These are phyloP conservation scores for Ammodytes dubius DNA, from an alignment of 2,113 vertebrate genomes.

Conservation along the genomic window DNA sequence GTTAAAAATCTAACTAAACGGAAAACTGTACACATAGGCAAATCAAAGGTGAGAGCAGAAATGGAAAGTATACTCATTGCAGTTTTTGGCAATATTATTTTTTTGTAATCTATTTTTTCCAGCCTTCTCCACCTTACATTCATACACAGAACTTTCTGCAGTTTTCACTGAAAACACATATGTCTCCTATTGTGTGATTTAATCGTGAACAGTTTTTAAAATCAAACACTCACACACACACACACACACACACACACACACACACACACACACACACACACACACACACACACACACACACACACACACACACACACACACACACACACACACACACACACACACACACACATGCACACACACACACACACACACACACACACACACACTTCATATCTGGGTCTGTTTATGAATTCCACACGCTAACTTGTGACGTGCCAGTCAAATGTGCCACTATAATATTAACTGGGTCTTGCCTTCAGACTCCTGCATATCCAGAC, in stretches of 20 bases:
- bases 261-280: conserved; percentile 1
- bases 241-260: background rate
- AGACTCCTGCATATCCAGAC: conserved; percentile 8
- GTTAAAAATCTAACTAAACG: background rate
- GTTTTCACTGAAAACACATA: background rate
- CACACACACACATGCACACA: background rate
- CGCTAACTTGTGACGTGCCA: conserved; percentile 26
- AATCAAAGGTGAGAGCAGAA: background rate
- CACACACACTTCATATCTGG: background rate
- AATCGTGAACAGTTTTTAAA: background rate
- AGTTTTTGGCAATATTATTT: background rate
- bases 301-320: background rate
- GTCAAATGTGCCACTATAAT: conserved; percentile 31
- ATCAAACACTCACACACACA: conserved; percentile 1
- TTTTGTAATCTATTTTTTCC: no score
- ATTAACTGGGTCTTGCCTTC: conserved; percentile 17
- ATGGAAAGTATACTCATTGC: background rate
- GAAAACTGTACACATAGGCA: background rate
- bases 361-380: conserved; percentile 1
- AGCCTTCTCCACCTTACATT: background rate
- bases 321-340: background rate
- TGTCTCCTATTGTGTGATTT: background rate
- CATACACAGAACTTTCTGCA: background rate
- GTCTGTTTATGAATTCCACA: background rate
- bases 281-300: background rate